Evolutionary conservation across 2,113 vertebrate genomes (phyloP).

Genomic region (Ciconia stormi): DNA sequence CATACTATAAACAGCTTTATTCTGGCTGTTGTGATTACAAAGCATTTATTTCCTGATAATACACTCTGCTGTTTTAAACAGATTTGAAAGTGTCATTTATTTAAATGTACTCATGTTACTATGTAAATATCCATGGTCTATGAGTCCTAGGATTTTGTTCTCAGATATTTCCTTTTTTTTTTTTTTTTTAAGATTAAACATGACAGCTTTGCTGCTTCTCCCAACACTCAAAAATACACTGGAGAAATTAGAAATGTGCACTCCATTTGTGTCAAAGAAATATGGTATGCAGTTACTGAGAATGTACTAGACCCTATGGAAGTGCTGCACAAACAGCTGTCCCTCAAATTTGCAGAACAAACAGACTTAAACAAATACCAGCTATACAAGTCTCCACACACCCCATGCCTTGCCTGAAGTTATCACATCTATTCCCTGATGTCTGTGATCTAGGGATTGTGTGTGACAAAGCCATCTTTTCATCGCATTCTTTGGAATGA

Average conservation of each 20-base stretch:
- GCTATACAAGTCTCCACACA: not conserved
- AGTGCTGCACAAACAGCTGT: not conserved
- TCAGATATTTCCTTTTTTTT: not conserved
- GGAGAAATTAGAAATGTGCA: not conserved
- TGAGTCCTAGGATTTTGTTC: not conserved
- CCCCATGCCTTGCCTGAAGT: not conserved
- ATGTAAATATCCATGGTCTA: not conserved
- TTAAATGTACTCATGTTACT: not conserved
- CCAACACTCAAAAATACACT: not conserved
- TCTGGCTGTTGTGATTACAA: not conserved
- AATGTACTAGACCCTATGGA: not conserved
- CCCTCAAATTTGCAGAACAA: not conserved
- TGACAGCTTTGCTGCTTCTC: not conserved
- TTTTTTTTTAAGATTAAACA: not conserved
- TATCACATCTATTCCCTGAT: not conserved
- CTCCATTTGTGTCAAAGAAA: not conserved
- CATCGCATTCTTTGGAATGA: not conserved
- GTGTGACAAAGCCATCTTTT: not conserved
- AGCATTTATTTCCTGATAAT: not conserved
- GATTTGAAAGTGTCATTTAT: not conserved
- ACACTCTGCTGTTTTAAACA: not conserved
- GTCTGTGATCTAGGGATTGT: not conserved
- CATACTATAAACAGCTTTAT: not conserved
- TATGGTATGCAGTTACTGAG: not conserved
- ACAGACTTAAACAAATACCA: not conserved